Conservation (phyloP, 1,140 invertebrate species). For the Aradophagus sp. region DNA sequence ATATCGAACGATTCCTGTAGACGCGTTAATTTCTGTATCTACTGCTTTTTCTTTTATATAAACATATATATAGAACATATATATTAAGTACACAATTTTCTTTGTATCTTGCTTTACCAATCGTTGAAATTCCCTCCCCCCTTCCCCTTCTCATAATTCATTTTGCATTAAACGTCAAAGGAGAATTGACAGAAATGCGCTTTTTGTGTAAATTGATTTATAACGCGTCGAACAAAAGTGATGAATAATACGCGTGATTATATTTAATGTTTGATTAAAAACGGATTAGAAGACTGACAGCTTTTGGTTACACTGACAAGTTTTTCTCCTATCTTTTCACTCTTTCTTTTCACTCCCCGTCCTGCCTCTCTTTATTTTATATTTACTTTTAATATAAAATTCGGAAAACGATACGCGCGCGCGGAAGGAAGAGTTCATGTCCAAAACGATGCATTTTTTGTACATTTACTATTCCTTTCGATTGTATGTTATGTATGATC, state of each 20-base stretch:
- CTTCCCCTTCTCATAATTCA: no score
- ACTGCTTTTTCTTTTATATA: constrained; percentile 34
- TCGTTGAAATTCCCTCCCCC: no score
- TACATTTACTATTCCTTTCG: constrained; percentile 27
- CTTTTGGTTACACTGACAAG: no score
- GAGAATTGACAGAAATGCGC: background rate
- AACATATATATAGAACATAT: constrained; percentile 22
- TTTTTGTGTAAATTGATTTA: constrained; percentile 3
- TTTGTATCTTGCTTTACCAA: background rate
- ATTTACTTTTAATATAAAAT: no score
- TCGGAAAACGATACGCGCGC: constrained; percentile 5
- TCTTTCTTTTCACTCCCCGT: no score
- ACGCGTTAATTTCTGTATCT: constrained; percentile 32
- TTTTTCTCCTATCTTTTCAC: no score
- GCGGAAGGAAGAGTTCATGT: constrained; percentile 15
- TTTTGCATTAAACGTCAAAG: no score
- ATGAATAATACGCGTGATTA: constrained; percentile 12
- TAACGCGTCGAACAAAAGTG: constrained; percentile 34
- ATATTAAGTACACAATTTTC: no score
- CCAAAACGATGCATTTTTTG: background rate
- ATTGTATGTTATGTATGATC: constrained; percentile 16
- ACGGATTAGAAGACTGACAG: constrained; percentile 1
- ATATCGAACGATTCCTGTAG: constrained; percentile 48
- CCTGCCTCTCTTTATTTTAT: no score
- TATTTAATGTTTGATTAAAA: constrained; percentile 15